phyloP scores from a whole-genome alignment of 2,888 invertebrate species.

The Agriopis aurantiaria region DNA sequence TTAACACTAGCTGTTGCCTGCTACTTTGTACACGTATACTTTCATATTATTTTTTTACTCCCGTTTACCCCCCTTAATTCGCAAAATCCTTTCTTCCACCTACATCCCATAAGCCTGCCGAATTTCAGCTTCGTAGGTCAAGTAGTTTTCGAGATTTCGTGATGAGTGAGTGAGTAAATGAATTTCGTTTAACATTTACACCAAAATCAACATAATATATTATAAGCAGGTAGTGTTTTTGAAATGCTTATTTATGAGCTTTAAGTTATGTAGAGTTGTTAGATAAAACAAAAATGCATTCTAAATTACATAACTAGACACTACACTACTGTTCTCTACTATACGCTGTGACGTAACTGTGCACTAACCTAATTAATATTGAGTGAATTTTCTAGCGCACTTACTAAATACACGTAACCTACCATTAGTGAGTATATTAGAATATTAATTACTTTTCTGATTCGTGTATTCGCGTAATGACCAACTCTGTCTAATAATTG shows the following conservation, averaged over 20 bases:
- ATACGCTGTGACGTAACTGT: conserved; percentile 10
- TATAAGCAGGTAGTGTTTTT: too few species aligned
- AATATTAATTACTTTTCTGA: conserved; percentile 32
- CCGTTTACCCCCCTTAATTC: too few species aligned
- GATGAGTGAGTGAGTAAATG: too few species aligned
- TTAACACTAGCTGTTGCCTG: too few species aligned
- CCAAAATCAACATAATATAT: too few species aligned
- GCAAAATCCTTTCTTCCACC: too few species aligned
- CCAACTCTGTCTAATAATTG: neutral
- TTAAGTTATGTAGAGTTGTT: neutral
- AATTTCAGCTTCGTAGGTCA: too few species aligned
- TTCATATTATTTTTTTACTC: too few species aligned
- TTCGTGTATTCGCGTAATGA: neutral
- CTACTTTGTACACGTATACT: too few species aligned
- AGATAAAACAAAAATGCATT: neutral
- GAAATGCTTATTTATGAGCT: neutral
- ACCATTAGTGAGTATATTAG: conserved; percentile 25
- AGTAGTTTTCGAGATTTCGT: too few species aligned
- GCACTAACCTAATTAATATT: conserved; percentile 5
- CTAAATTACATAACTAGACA: conserved; percentile 6
- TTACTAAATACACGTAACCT: conserved; percentile 23
- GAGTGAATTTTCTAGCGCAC: neutral
- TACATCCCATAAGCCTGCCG: too few species aligned
- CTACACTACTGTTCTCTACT: neutral
- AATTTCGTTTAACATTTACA: too few species aligned